Conservation (phyloP, 2,888 invertebrate genomes). For the Stenodera caucasica region DNA sequence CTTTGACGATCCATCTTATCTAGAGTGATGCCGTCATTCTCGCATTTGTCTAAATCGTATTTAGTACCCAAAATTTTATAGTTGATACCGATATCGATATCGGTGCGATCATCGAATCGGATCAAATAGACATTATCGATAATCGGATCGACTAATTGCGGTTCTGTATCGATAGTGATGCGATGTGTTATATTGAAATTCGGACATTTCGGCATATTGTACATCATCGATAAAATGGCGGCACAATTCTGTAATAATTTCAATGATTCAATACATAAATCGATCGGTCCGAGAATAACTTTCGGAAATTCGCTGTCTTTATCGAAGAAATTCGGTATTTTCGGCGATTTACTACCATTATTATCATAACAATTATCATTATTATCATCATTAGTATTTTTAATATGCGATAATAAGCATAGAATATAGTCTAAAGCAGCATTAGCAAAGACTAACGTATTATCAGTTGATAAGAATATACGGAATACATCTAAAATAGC, state of each 20-base stretch:
- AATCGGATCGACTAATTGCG: conserved; percentile 82
- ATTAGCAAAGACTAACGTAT: conserved; percentile 90
- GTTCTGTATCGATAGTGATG: conserved; percentile 74
- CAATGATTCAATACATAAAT: conserved; percentile 76
- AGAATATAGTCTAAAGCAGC: conserved; percentile 92
- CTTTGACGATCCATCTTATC: conserved; percentile 75
- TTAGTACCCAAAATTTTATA: conserved; percentile 64
- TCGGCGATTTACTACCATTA: conserved; percentile 24
- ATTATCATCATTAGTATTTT: conserved; percentile 64
- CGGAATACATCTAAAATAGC: conserved; percentile 89
- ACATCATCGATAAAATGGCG: conserved; percentile 87
- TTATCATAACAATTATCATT: conserved; percentile 53
- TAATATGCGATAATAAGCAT: conserved; percentile 78
- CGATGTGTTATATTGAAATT: conserved; percentile 88
- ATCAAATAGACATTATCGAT: conserved; percentile 66
- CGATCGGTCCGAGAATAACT: conserved; percentile 50
- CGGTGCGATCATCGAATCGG: conserved; percentile 66
- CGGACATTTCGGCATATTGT: conserved; percentile 92
- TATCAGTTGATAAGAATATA: conserved; percentile 90
- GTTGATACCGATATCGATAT: conserved; percentile 67
- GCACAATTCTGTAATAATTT: conserved; percentile 85
- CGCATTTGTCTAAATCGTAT: conserved; percentile 51
- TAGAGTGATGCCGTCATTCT: conserved; percentile 61
- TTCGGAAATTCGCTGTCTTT: conserved; percentile 46
- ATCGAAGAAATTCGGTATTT: conserved; percentile 42